These are phyloP conservation scores for Drosophila novamexicana DNA, from an alignment of 1,140 invertebrate genomes.

Conservation along the genomic window DNA sequence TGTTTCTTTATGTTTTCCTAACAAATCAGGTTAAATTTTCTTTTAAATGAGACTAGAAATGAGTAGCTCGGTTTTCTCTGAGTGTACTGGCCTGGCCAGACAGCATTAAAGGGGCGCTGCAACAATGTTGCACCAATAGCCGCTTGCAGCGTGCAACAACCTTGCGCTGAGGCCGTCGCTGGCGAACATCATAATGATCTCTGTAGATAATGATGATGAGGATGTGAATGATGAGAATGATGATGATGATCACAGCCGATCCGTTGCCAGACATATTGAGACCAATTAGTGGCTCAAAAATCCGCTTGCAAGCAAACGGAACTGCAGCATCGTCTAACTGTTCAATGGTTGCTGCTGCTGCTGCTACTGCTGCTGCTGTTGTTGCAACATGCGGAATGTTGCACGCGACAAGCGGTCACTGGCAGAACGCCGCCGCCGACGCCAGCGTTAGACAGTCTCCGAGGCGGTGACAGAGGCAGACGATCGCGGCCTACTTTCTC, in stretches of 20 bases:
- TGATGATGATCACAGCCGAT: conserved; percentile 34
- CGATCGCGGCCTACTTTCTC: conserved; percentile 83
- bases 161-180: conserved; percentile 44
- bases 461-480: conserved; percentile 45
- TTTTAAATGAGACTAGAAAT: background rate
- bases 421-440: conserved; percentile 19
- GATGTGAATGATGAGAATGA: background rate
- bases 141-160: conserved; percentile 68
- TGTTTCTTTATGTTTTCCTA: too few relatives aligned
- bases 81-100: conserved; percentile 4
- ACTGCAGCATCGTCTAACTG: conserved; percentile 77
- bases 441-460: conserved; percentile 4
- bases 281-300: conserved; percentile 82
- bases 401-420: conserved; percentile 63
- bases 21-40: too few relatives aligned
- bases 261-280: conserved; percentile 73
- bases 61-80: background rate
- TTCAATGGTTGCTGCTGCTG: conserved; percentile 32
- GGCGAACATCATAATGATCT: background rate
- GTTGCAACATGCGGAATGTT: conserved; percentile 67
- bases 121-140: conserved; percentile 79
- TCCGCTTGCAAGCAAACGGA: conserved; percentile 78
- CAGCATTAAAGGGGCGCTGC: conserved; percentile 28
- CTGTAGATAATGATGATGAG: conserved; percentile 3
- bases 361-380: conserved; percentile 16